Base-by-base conservation (phyloP, 2,888 invertebrate genomes). In the Chironomus tentans region DNA sequence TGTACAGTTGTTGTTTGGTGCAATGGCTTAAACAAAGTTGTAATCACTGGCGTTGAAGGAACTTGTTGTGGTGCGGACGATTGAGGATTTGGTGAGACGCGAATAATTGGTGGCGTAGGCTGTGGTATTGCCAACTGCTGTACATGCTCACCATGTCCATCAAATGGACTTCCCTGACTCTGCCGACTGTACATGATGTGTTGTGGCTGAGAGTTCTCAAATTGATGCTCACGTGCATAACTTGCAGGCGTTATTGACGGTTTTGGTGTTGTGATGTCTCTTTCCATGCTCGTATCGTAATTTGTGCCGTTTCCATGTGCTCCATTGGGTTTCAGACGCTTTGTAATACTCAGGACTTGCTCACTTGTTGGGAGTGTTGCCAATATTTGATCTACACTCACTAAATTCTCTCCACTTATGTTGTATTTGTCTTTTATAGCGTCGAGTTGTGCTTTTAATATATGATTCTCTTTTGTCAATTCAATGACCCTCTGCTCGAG, bases 401-500 rank as follows among this genome's bases (percentile, higher is more conserved):
- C 92, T 77, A 95, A 88, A 70, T 89, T 89, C 81, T 95, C 95
- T 3, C 93, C 94, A 81, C 92, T 92, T 80, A 96, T 94, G 76
- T 95, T 95, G 81, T 92, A 96, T 83, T 95, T 95, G 81, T 96
- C 95, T 81, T 95, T 92, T 78, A 98, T 93, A 21, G 95, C 95
- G 80, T 92, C 92, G 77, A 98, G 87, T 81, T 98, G 97, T 3
- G 95, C 94, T 82, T 95, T 93, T 2, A 98, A 88, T 69, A 95
- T 92, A 82, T 96, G 94, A 84, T 98, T 98, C 83, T 98, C 98
- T 84, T 95, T 94, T 78, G 95, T 95, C 76, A 99, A 86, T 83
- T 97, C 96, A 76, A 95, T 91, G 46, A 98, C 96, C 69, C 96
- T 89, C 80, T 95, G 94, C 81, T 98, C 98, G 77, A 98, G 87